Evolutionary conservation across 1,140 invertebrate species (phyloP).

Genomic region (Bombus fervidus): DNA sequence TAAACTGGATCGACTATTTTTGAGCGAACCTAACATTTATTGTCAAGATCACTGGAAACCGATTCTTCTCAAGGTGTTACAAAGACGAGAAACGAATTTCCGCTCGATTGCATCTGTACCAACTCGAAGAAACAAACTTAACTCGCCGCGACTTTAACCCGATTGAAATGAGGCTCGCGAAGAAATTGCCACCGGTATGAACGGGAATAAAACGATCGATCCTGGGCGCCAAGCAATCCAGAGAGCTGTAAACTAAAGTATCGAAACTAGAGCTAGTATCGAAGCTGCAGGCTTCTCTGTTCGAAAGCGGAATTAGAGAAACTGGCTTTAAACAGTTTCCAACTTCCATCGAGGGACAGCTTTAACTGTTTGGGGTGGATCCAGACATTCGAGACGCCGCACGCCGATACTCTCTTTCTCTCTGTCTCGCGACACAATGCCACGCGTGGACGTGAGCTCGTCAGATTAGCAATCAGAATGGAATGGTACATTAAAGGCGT

Average conservation of each 20-base stretch:
- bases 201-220: conserved; percentile 7
- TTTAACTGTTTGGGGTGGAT: neutral
- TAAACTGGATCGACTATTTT: conserved; percentile 5
- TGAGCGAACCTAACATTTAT: neutral
- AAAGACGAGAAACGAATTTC: neutral
- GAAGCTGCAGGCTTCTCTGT: neutral
- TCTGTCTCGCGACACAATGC: neutral
- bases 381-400: neutral
- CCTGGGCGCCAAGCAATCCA: neutral
- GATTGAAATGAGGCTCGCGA: neutral
- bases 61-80: neutral
- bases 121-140: neutral
- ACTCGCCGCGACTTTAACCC: neutral
- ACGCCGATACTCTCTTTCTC: neutral
- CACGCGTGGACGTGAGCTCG: conserved; percentile 23
- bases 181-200: neutral
- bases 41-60: neutral
- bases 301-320: conserved; percentile 6
- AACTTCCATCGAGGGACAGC: neutral
- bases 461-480: conserved; percentile 51
- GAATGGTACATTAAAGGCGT: conserved; percentile 63
- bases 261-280: neutral
- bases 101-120: neutral
- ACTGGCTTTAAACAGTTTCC: conserved; percentile 9
- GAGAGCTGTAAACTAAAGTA: neutral